Evolutionary conservation across 2,797 vertebrate species (phyloP).

Genomic region (Sarcophilus harrisii): DNA sequence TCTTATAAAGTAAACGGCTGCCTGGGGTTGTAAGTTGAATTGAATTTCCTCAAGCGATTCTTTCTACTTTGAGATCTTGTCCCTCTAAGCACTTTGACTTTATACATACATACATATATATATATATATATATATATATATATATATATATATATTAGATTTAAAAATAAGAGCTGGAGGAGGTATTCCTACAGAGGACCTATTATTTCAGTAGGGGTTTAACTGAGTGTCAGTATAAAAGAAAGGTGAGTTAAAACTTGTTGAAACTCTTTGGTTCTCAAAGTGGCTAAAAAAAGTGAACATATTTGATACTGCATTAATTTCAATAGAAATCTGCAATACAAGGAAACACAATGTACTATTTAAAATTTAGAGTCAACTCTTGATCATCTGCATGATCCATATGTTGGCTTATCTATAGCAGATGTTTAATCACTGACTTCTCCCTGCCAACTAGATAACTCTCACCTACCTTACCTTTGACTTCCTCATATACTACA

Average conservation of each 20-base stretch:
- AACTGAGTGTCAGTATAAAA: not conserved
- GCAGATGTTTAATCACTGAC: constrained; percentile 72
- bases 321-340: constrained; percentile 51
- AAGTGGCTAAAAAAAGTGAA: constrained; percentile 42
- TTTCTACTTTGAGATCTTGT: not conserved
- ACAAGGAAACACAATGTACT: constrained; percentile 58
- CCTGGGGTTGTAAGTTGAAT: not conserved
- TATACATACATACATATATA: not conserved
- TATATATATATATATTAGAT: no score
- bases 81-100: not conserved
- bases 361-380: constrained; percentile 54
- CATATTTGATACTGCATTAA: constrained; percentile 7
- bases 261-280: constrained; percentile 34
- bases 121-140: no score
- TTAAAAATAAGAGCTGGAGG: not conserved
- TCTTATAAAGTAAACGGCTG: not conserved
- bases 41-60: not conserved
- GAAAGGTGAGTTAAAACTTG: not conserved
- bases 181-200: not conserved
- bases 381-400: not conserved
- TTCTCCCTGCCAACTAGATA: constrained; percentile 54
- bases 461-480: constrained; percentile 62
- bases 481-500: not conserved
- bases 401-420: constrained; percentile 21
- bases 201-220: constrained; percentile 11